Percentiles rank a stretch among this genome's conserved stretches.
Conservation (phyloP, 2,888 invertebrate species). For the Sminthurinus aureus region DNA sequence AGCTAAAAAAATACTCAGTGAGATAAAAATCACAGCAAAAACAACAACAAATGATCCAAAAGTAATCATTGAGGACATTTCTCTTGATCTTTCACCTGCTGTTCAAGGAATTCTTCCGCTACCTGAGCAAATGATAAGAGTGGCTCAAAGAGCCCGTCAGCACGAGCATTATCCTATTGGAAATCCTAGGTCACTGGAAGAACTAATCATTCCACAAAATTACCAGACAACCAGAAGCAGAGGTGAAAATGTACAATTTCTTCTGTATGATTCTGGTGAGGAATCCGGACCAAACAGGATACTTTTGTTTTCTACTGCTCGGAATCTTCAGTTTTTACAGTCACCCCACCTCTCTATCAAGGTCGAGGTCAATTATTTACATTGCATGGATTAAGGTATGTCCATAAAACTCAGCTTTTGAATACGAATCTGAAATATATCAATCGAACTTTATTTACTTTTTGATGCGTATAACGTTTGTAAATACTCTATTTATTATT, state of each 20-base stretch:
- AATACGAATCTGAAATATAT: too few species aligned
- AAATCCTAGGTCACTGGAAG: background rate
- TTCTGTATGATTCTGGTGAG: background rate
- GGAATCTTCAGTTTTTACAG: background rate
- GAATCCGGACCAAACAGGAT: background rate
- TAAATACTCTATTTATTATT: too few species aligned
- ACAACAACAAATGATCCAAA: background rate
- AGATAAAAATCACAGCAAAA: background rate
- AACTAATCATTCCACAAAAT: background rate
- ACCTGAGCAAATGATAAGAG: background rate
- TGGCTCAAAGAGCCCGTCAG: background rate
- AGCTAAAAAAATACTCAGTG: background rate
- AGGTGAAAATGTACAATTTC: background rate
- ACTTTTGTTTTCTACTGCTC: background rate
- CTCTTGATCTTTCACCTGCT: background rate
- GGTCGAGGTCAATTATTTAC: too few species aligned
- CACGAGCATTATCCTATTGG: background rate
- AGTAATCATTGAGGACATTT: background rate
- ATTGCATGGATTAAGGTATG: too few species aligned
- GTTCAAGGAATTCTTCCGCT: background rate
- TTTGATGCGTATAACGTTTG: too few species aligned
- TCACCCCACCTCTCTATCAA: background rate
- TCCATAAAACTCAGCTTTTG: too few species aligned
- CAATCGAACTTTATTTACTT: too few species aligned
- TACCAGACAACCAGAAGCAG: background rate